Conservation (phyloP, 1,140 invertebrate genomes). For the Penaeus chinensis region DNA sequence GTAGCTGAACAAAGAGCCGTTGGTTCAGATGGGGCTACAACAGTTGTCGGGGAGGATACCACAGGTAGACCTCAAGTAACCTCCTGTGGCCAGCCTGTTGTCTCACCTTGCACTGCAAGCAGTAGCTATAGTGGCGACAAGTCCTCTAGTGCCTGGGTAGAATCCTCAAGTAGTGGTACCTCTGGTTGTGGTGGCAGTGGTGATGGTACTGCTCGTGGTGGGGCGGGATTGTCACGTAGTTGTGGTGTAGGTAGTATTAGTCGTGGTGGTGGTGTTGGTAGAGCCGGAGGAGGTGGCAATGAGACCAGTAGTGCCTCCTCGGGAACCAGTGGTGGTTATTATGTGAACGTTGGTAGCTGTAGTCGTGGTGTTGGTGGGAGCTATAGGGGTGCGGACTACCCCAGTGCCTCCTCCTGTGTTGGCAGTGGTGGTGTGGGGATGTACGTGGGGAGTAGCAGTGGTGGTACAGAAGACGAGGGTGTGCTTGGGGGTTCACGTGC, state of each 20-base stretch:
- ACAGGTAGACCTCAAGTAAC: constrained; percentile 55
- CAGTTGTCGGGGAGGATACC: constrained; percentile 51
- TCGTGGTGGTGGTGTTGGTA: constrained; percentile 39
- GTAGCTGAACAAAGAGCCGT: constrained; percentile 49
- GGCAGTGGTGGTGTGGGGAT: background rate
- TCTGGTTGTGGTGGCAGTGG: constrained; percentile 38
- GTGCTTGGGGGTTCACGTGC: constrained; percentile 49
- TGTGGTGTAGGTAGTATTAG: constrained; percentile 38
- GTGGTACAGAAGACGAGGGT: constrained; percentile 39
- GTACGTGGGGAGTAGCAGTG: background rate
- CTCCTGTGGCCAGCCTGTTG: constrained; percentile 42
- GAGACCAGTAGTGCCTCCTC: constrained; percentile 26
- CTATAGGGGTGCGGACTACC: constrained; percentile 17
- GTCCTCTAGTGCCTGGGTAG: constrained; percentile 53
- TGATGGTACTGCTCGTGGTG: constrained; percentile 50
- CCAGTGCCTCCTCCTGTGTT: background rate
- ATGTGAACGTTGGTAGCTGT: constrained; percentile 25
- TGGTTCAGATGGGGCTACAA: constrained; percentile 48
- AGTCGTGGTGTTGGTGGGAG: constrained; percentile 38
- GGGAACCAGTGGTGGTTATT: background rate
- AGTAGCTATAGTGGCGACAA: constrained; percentile 56
- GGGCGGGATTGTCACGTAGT: constrained; percentile 10
- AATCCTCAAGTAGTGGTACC: constrained; percentile 50
- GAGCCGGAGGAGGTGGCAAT: background rate
- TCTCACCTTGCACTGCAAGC: constrained; percentile 47